A percentile compares a stretch with the other conserved stretches of the same genome.
Evolutionary conservation across 2,113 vertebrate species (phyloP).

Genomic region (Anser cygnoides): DNA sequence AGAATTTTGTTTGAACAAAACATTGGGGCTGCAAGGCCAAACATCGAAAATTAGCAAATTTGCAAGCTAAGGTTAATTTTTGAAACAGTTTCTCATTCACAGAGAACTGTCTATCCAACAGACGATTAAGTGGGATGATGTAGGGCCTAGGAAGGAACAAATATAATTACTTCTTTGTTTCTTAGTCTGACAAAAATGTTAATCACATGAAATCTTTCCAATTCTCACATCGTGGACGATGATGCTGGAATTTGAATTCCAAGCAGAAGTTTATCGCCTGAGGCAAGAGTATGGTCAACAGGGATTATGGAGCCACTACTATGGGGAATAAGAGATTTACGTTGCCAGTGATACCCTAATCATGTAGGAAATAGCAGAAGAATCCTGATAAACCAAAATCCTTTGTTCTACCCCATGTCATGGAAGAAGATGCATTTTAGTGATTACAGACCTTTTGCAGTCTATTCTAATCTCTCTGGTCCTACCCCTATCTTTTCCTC

Average conservation of each 20-base stretch:
- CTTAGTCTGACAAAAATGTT: slow-evolving; percentile 43
- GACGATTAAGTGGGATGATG: neutral
- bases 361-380: neutral
- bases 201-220: slow-evolving; percentile 8
- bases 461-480: neutral
- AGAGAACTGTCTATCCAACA: neutral
- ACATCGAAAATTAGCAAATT: neutral
- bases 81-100: neutral
- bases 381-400: neutral
- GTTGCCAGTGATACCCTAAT: fast-evolving
- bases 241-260: neutral
- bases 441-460: neutral
- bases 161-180: slow-evolving; percentile 33
- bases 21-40: neutral
- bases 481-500: neutral
- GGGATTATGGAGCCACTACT: neutral
- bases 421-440: neutral
- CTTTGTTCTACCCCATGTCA: neutral
- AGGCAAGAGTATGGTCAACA: neutral
- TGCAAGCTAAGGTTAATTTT: neutral
- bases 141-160: neutral
- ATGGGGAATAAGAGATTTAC: neutral
- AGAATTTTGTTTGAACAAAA: neutral
- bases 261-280: neutral
- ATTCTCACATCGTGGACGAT: neutral